Conservation (phyloP, 1,140 invertebrate genomes). For the Drosophila auraria region DNA sequence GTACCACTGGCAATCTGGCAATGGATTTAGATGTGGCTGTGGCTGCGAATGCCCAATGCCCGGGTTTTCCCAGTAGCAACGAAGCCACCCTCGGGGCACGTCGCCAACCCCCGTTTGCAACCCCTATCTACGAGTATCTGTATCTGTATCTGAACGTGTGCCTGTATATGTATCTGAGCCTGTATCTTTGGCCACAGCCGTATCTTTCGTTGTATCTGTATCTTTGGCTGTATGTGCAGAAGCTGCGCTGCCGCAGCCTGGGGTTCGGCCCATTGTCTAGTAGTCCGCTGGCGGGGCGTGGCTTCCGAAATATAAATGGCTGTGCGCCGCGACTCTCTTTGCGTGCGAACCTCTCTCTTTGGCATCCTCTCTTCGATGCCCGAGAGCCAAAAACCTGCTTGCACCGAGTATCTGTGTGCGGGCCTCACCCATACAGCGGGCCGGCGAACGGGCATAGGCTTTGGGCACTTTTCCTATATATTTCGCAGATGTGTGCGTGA, state of each 20-base stretch:
- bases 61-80: conserved; percentile 81
- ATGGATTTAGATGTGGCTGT: conserved; percentile 19
- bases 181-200: conserved; percentile 5
- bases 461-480: conserved; percentile 53
- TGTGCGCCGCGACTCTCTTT: conserved; percentile 54
- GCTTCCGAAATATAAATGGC: conserved; percentile 84
- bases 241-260: conserved; percentile 79
- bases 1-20: conserved; percentile 74
- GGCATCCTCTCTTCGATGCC: conserved; percentile 35
- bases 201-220: conserved; percentile 28
- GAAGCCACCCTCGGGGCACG: conserved; percentile 79
- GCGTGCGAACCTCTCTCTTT: conserved; percentile 28
- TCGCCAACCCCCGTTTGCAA: conserved; percentile 70
- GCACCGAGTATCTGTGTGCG: conserved; percentile 39
- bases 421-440: conserved; percentile 26
- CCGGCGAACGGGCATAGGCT: conserved; percentile 50
- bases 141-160: conserved; percentile 19
- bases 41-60: conserved; percentile 56
- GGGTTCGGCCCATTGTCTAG: conserved; percentile 80
- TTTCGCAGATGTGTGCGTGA: conserved; percentile 32
- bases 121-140: conserved; percentile 34
- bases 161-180: conserved; percentile 15
- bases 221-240: conserved; percentile 48
- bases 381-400: conserved; percentile 51
- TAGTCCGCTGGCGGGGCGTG: conserved; percentile 80